A percentile compares a stretch with the other conserved stretches of the same genome.
These are phyloP conservation scores for Neosalanx taihuensis DNA, from an alignment of 2,797 vertebrate genomes.

Conservation along the genomic window DNA sequence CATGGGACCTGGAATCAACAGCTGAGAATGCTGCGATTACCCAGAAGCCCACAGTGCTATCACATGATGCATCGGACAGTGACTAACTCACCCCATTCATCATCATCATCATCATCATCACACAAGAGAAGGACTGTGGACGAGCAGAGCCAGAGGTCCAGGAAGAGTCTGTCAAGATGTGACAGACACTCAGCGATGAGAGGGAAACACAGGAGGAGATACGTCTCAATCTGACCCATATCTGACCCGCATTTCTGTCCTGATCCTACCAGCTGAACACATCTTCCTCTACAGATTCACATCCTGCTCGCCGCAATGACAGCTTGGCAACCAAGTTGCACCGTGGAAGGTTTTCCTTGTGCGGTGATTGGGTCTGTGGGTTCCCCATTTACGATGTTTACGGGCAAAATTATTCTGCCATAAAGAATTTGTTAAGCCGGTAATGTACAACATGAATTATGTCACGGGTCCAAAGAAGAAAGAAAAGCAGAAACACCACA, in stretches of 20 bases:
- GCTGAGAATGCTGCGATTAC: slow-evolving; percentile 63
- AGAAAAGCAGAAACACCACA: too few relatives aligned
- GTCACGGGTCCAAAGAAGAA: too few relatives aligned
- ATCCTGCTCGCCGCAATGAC: background rate
- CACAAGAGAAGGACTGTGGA: background rate
- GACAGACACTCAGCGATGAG: slow-evolving; percentile 34
- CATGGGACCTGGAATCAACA: slow-evolving; percentile 51
- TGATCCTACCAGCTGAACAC: background rate
- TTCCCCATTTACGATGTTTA: background rate
- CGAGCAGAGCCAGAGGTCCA: background rate
- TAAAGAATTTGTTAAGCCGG: too few relatives aligned
- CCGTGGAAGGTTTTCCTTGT: too few relatives aligned
- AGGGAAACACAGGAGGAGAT: slow-evolving; percentile 22
- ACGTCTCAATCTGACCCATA: slow-evolving; percentile 4
- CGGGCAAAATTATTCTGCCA: too few relatives aligned
- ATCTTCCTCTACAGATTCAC: background rate
- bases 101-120: slow-evolving; percentile 39
- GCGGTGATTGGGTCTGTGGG: background rate
- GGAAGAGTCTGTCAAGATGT: slow-evolving; percentile 37
- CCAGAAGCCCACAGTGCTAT: slow-evolving; percentile 32
- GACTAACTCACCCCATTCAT: slow-evolving; percentile 52
- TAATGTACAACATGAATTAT: too few relatives aligned
- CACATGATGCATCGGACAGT: slow-evolving; percentile 47
- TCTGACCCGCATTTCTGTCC: slow-evolving; percentile 19
- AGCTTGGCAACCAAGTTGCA: too few relatives aligned